A percentile compares a stretch with the other conserved stretches of the same genome.
Conservation (phyloP, 2,113 vertebrate species). For the Bubo bubo region DNA sequence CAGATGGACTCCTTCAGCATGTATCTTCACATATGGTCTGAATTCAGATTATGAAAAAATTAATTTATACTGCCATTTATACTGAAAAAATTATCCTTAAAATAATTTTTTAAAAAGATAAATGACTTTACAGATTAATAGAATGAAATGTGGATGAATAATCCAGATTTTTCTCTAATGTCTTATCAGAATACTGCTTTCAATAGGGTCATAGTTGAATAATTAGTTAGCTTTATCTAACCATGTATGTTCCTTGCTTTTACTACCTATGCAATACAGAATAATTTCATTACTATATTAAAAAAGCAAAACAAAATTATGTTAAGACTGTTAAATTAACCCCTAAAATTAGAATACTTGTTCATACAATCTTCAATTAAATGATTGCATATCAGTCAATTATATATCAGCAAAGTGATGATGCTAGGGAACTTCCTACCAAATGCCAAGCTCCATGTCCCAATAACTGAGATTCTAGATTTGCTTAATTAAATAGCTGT, state of each 20-base stretch:
- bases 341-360: background rate
- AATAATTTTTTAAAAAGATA: background rate
- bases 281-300: background rate
- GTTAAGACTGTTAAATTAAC: background rate
- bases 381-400: background rate
- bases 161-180: background rate
- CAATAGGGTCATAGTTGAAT: background rate
- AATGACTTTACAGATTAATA: background rate
- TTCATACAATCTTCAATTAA: background rate
- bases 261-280: background rate
- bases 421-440: background rate
- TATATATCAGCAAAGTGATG: background rate
- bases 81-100: background rate
- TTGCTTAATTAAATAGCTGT: background rate
- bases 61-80: background rate
- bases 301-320: background rate
- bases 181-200: background rate
- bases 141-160: background rate
- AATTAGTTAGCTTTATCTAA: background rate
- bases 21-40: background rate
- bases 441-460: background rate
- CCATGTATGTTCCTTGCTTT: background rate
- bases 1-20: conserved; percentile 24
- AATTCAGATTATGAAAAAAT: conserved; percentile 15
- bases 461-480: background rate